Evolutionary conservation across 2,113 vertebrate genomes (phyloP).

Genomic region (Halcyon malimbica): DNA sequence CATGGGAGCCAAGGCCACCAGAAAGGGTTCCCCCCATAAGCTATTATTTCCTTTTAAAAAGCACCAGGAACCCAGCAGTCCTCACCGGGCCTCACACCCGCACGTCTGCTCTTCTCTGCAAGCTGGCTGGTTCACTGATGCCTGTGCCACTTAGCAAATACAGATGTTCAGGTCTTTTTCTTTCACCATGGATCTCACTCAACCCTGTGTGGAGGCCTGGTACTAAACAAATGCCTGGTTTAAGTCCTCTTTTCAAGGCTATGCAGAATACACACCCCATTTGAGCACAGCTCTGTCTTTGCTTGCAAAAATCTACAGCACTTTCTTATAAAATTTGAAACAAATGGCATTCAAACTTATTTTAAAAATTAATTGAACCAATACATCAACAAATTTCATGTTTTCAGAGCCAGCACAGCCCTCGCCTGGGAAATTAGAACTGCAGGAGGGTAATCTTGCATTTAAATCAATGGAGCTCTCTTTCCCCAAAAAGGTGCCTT

Average conservation of each 20-base stretch:
- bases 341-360: constrained; percentile 35
- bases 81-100: not conserved
- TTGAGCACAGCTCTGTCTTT: not conserved
- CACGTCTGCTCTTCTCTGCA: not conserved
- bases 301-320: not conserved
- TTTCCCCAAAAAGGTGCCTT: not conserved
- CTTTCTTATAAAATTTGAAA: not conserved
- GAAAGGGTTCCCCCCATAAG: constrained; percentile 55
- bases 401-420: not conserved
- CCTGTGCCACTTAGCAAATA: constrained; percentile 48
- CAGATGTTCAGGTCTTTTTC: constrained; percentile 39
- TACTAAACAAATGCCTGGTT: not conserved
- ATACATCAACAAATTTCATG: constrained; percentile 54
- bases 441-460: constrained; percentile 37
- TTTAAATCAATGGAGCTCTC: constrained; percentile 44
- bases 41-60: constrained; percentile 67
- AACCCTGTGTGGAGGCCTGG: not conserved
- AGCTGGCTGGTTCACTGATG: constrained; percentile 5
- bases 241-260: not conserved
- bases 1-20: constrained; percentile 45
- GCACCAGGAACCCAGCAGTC: constrained; percentile 26
- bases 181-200: constrained; percentile 1
- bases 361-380: constrained; percentile 61
- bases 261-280: not conserved
- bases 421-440: constrained; percentile 55